Conservation (phyloP, 2,888 invertebrate genomes). For the Nematopogon swammerdamellus region DNA sequence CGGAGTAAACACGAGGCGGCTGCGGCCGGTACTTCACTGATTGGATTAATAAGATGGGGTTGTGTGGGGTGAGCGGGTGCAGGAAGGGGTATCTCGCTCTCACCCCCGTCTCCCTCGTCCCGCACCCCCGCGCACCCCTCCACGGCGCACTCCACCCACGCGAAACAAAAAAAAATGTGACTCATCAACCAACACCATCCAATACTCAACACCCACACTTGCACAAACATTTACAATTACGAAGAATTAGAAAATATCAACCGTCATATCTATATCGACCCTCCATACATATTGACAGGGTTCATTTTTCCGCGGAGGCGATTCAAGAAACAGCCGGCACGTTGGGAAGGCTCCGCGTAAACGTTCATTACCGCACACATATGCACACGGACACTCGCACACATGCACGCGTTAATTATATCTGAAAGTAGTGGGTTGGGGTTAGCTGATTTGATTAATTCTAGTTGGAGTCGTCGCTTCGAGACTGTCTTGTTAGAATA, state of each 20-base stretch:
- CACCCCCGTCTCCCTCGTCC: constrained; percentile 42
- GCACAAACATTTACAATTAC: constrained; percentile 8
- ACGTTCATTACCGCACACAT: constrained; percentile 50
- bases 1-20: constrained; percentile 43
- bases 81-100: constrained; percentile 42
- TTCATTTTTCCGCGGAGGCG: background rate
- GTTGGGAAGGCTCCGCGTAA: constrained; percentile 25
- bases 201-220: constrained; percentile 30
- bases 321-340: background rate
- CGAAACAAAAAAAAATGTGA: constrained; percentile 60
- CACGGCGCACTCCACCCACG: constrained; percentile 45
- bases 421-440: constrained; percentile 55
- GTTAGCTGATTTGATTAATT: constrained; percentile 57
- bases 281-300: background rate
- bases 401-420: constrained; percentile 53
- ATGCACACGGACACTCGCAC: constrained; percentile 33
- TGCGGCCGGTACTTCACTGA: constrained; percentile 54
- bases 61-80: constrained; percentile 19
- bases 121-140: constrained; percentile 10
- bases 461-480: constrained; percentile 36
- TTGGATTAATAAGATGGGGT: constrained; percentile 52
- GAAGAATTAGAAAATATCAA: background rate
- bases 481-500: constrained; percentile 37
- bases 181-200: constrained; percentile 55
- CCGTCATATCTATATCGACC: background rate